Percentiles rank a stretch among this genome's conserved stretches.
Evolutionary conservation across 2,888 invertebrate species (phyloP).

Genomic region (Lysandra bellargus): DNA sequence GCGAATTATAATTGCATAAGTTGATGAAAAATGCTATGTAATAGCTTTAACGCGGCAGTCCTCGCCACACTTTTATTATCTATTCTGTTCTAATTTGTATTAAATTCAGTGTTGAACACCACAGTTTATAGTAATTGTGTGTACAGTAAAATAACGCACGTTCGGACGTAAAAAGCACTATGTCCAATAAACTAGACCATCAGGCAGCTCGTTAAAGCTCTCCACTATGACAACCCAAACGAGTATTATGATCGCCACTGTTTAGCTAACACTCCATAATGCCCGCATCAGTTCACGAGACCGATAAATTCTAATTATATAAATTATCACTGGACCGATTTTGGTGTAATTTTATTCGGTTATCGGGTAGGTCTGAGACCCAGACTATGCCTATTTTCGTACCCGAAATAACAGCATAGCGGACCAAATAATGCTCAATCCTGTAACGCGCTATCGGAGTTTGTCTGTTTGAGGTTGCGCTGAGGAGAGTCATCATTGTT

Average conservation of each 20-base stretch:
- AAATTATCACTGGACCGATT: neutral
- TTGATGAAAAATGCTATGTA: too few species aligned
- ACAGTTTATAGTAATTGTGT: neutral
- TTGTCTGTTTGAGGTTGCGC: too few species aligned
- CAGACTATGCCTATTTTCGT: too few species aligned
- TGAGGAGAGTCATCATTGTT: too few species aligned
- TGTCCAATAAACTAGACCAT: neutral
- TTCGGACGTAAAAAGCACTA: neutral
- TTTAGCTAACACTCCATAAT: constrained; percentile 11
- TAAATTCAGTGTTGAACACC: neutral
- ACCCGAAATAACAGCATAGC: too few species aligned
- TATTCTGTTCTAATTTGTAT: too few species aligned
- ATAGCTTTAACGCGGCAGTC: too few species aligned
- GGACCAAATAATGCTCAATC: too few species aligned
- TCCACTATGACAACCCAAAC: neutral
- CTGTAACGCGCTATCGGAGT: too few species aligned
- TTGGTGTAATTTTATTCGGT: neutral
- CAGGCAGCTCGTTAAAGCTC: constrained; percentile 3
- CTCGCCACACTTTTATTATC: too few species aligned
- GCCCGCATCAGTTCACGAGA: neutral
- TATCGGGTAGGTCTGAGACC: too few species aligned
- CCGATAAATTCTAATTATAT: neutral
- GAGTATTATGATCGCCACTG: constrained; percentile 8
- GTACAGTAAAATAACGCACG: neutral
- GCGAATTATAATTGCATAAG: too few species aligned